These are phyloP conservation scores for Andrena marginata DNA, from an alignment of 2,888 invertebrate species.

Conservation along the genomic window DNA sequence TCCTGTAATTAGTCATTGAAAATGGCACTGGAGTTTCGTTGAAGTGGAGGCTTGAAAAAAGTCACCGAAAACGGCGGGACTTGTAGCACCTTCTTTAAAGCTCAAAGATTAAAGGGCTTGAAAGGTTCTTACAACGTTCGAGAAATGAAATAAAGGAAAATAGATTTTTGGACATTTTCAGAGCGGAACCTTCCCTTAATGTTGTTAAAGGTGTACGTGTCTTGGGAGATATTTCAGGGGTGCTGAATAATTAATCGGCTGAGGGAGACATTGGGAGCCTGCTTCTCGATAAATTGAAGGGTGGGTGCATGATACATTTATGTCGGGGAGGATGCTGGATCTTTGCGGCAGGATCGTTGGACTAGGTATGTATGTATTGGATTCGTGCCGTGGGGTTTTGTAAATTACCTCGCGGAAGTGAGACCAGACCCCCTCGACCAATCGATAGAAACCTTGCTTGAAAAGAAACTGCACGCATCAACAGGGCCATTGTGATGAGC, in stretches of 20 bases:
- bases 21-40: too few species aligned
- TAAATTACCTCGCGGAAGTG: conserved; percentile 57
- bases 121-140: too few species aligned
- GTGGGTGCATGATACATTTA: neutral
- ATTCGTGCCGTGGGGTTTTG: conserved; percentile 48
- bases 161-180: too few species aligned
- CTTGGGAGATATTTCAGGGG: neutral
- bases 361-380: conserved; percentile 31
- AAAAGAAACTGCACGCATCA: conserved; percentile 23
- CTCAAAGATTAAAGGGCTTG: too few species aligned
- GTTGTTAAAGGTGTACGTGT: too few species aligned
- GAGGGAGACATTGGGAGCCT: conserved; percentile 18
- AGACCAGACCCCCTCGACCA: conserved; percentile 42
- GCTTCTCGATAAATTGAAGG: neutral
- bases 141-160: too few species aligned
- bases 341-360: conserved; percentile 20
- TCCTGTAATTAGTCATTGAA: too few species aligned
- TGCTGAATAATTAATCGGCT: conserved; percentile 34
- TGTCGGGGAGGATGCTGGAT: neutral
- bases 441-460: conserved; percentile 70
- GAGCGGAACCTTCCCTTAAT: too few species aligned
- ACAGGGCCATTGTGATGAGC: conserved; percentile 20
- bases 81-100: too few species aligned
- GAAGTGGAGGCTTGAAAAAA: too few species aligned
- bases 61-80: too few species aligned